Percentiles rank a stretch among this genome's conserved stretches.
phyloP scores from a whole-genome alignment of 2,888 invertebrate species.

The Lepidonotus clava region DNA sequence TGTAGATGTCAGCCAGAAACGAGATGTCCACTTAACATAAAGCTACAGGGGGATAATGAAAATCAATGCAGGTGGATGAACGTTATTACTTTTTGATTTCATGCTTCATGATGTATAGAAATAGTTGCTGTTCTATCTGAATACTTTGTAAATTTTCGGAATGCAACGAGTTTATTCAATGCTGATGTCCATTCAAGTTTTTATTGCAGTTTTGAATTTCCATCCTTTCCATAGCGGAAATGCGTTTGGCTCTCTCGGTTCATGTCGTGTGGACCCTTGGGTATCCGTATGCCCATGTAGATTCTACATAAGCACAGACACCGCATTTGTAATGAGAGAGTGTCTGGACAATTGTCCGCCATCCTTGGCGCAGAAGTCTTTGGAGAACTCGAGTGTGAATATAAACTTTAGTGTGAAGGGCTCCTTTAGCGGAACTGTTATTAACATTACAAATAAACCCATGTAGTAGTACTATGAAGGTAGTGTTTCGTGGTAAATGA shows the following conservation, averaged over 20 bases:
- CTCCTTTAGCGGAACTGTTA: background rate
- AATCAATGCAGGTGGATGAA: no score
- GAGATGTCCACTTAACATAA: no score
- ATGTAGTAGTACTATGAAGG: background rate
- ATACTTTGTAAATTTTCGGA: no score
- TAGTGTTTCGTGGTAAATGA: background rate
- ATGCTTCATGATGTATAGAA: no score
- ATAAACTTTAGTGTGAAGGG: no score
- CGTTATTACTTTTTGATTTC: no score
- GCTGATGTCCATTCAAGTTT: constrained; percentile 23
- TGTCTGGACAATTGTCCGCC: no score
- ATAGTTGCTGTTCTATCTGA: no score
- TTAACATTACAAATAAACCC: background rate
- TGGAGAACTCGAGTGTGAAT: background rate
- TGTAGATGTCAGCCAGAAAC: no score
- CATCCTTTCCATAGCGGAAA: background rate
- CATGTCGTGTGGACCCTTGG: background rate
- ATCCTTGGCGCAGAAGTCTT: background rate
- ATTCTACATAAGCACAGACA: background rate
- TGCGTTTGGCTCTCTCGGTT: background rate
- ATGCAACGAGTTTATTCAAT: constrained; percentile 27
- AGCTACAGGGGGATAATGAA: no score
- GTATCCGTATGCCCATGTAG: background rate
- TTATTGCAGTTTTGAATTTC: constrained; percentile 18
- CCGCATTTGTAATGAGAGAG: no score